Percentiles rank a stretch among this genome's conserved stretches.
phyloP scores from a whole-genome alignment of 1,140 invertebrate species.

The Phocides pigmalion region DNA sequence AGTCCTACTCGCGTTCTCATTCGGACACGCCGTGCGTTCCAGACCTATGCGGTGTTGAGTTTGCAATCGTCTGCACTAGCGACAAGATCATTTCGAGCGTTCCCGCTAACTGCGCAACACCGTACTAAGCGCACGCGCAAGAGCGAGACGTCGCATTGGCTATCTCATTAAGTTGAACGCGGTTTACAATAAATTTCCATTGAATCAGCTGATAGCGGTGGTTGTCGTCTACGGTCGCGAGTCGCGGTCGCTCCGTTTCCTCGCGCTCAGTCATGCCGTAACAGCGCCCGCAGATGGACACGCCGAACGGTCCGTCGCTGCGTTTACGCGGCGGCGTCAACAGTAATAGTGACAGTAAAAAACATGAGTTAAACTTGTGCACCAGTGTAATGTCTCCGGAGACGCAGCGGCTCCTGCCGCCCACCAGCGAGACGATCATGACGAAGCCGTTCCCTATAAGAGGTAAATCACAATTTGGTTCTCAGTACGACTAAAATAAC shows the following conservation, averaged over 20 bases:
- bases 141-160: constrained; percentile 26
- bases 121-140: constrained; percentile 29
- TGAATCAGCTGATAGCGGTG: constrained; percentile 59
- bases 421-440: constrained; percentile 91
- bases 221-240: constrained; percentile 20
- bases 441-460: constrained; percentile 94
- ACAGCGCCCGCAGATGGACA: constrained; percentile 73
- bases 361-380: constrained; percentile 85
- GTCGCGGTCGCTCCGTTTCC: constrained; percentile 10
- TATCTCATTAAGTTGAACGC: constrained; percentile 9
- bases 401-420: constrained; percentile 86
- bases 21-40: constrained; percentile 16
- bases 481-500: constrained; percentile 22
- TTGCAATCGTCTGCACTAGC: constrained; percentile 24
- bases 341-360: constrained; percentile 78
- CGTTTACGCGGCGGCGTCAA: constrained; percentile 84
- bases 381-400: constrained; percentile 87
- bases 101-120: constrained; percentile 39
- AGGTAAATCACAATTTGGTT: constrained; percentile 81
- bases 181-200: constrained; percentile 47
- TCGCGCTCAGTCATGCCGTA: constrained; percentile 66
- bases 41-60: neutral
- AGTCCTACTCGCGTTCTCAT: constrained; percentile 42
- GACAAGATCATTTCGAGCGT: constrained; percentile 11
- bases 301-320: constrained; percentile 83